phyloP scores from a whole-genome alignment of 2,113 vertebrate genomes.

The Spilogale gracilis region DNA sequence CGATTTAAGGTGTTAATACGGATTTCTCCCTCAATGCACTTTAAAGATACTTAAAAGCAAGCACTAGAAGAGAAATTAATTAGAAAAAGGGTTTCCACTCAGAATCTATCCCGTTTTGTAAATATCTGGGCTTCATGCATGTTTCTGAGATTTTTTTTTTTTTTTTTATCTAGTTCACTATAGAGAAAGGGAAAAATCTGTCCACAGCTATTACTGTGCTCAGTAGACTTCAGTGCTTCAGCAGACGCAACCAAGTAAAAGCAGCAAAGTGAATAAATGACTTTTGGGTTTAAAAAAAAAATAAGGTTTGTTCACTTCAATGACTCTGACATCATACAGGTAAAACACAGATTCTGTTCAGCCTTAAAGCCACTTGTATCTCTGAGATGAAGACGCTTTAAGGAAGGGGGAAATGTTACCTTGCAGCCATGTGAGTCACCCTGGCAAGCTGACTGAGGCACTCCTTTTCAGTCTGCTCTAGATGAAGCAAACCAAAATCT shows the following conservation, averaged over 20 bases:
- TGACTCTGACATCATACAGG: not conserved
- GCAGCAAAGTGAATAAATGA: conserved; percentile 32
- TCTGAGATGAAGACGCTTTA: conserved; percentile 1
- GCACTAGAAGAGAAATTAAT: conserved; percentile 8
- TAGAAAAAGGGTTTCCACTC: conserved; percentile 34
- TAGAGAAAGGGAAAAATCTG: not conserved
- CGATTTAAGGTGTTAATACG: conserved; percentile 20
- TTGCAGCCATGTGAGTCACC: conserved; percentile 64
- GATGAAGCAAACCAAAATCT: conserved; percentile 75
- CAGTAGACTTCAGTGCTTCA: not conserved
- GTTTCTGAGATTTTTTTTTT: conserved; percentile 60
- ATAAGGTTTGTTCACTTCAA: conserved; percentile 7
- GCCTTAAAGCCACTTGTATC: not conserved
- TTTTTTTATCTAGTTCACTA: conserved; percentile 4
- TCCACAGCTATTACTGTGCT: not conserved
- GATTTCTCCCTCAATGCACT: not conserved
- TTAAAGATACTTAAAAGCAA: conserved; percentile 53
- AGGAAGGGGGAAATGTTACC: conserved; percentile 28
- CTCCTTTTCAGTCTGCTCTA: conserved; percentile 77
- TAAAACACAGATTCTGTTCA: conserved; percentile 12
- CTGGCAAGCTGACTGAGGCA: conserved; percentile 74
- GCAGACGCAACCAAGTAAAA: not conserved
- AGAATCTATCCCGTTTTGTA: conserved; percentile 30
- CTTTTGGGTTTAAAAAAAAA: conserved; percentile 18
- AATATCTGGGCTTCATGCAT: not conserved